Base-by-base conservation (phyloP, 2,113 vertebrate species). In the Panthera uncia region DNA sequence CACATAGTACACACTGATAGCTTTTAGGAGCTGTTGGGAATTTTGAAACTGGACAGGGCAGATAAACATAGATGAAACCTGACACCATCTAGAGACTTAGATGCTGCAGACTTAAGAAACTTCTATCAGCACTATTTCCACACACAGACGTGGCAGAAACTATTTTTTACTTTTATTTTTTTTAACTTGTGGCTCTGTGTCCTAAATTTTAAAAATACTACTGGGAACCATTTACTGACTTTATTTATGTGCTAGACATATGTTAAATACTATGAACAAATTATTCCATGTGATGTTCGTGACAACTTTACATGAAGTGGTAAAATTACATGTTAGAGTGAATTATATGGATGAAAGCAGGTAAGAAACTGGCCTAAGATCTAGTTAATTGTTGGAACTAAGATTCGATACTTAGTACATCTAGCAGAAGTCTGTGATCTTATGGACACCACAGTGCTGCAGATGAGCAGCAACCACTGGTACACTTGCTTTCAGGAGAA, bases 361-460 rank as follows among this genome's bases (percentile, higher is more conserved):
- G 13, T 87, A 55, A 15, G 11, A 50, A 71, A 69, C 23, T 69
- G 2, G 7, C 3, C 27, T 16, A 38, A 7, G 8, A 25, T 9
- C 3, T 33, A 23, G 9, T 18, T 18, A 27, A 89, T 5, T 73
- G 2, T 63, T 10, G 12, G 48, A 33, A 15, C 33, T 41, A 33
- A 36, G 31, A 63, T 31, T 33, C 14, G 1, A 14, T 15, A 13
- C 76, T 27, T 14, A 23, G 7, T 25, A 21, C 27, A 41, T 21
- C 29, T 38, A 16, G 31, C 27, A 57, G 8, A 73, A 82, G 8
- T 50, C 10, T 38, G 1, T 82, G 2, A 4, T 78, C 29, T 27
- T 65, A 18, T 3, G 1, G 7, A 48, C 19, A 15, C 25, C 5
- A 0, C 9, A 31, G 9, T 41, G 13, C 1, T 33, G 2, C 13